These are phyloP conservation scores for Apteryx owenii DNA, from an alignment of 2,113 vertebrate species.

Conservation along the genomic window DNA sequence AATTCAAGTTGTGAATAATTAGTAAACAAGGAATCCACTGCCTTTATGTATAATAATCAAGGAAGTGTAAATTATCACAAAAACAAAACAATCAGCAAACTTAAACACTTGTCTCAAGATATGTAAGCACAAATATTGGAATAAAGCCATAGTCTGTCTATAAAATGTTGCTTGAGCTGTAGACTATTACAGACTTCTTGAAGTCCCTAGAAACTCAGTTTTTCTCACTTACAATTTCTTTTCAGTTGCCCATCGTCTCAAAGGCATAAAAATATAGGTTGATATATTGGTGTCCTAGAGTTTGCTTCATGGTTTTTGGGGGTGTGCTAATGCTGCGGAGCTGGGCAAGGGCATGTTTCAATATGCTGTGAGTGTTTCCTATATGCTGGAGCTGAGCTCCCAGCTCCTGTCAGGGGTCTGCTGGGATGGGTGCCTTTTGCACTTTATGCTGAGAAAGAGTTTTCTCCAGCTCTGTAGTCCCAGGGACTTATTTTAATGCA, in stretches of 20 bases:
- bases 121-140: background rate
- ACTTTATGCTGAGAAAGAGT: background rate
- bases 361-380: no score
- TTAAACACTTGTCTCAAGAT: background rate
- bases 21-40: background rate
- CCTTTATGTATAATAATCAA: background rate
- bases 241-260: background rate
- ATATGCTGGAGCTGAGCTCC: background rate
- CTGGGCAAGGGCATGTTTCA: no score
- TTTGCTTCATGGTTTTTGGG: no score
- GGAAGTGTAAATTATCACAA: background rate
- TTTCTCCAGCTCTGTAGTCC: background rate
- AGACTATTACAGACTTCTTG: background rate
- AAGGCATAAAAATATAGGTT: background rate
- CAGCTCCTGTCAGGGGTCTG: background rate
- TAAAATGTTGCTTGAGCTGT: background rate
- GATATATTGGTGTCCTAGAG: no score
- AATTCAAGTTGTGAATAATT: background rate
- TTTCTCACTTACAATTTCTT: background rate
- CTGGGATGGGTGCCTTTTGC: background rate
- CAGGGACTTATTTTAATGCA: background rate
- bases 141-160: background rate
- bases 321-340: no score
- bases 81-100: background rate
- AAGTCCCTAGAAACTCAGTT: background rate